Evolutionary conservation across 2,888 invertebrate species (phyloP), one percentile per base, ranked within the genome.

Genomic region (Scaptomyza reducta): DNA sequence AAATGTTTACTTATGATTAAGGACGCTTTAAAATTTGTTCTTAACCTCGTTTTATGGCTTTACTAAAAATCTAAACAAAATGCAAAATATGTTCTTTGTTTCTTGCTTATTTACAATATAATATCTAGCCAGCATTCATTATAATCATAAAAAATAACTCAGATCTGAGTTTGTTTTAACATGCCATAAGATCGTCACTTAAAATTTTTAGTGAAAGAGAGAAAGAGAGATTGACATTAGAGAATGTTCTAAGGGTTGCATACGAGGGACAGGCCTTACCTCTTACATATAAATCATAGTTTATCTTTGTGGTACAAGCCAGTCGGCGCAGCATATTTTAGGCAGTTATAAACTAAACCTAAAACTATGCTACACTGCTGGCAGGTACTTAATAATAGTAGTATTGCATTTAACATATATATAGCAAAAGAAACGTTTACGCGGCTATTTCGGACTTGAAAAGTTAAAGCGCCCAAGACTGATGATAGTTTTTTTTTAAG

Each of bases 381-480:
- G 40, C 53, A 33, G 25, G 63, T 56, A 64, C 44, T 47, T 29
- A 55, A 57, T 40, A 10, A 40, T 59, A 46, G 51, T 35, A 45
- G 16, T 56, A 45, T 49, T 63, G 6, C 41, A 47, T 66, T 56
- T 46, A 35, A 58, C 56, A 56, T 64, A 58, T 53, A 56, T 67
- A 50, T 63, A 45, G 68, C 63, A 89, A 89, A 83, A 89, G 90
- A 90, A 90, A 89, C 90, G 81, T 89, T 90, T 89, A 90, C 87
- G 89, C 90, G 90, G 90, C 88, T 90, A 90, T 90, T 90, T 90
- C 90, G 88, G 90, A 79, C 90, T 90, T 89, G 72, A 77, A 84
- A 88, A 90, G 90, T 90, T 90, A 89, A 83, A 87, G 90, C 90
- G 90, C 90, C 90, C 90, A 89, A 79, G 79, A 74, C 74, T 64